Percentiles rank a stretch among this genome's conserved stretches.
phyloP scores from a whole-genome alignment of 2,113 vertebrate species.

The Tor tambroides region DNA sequence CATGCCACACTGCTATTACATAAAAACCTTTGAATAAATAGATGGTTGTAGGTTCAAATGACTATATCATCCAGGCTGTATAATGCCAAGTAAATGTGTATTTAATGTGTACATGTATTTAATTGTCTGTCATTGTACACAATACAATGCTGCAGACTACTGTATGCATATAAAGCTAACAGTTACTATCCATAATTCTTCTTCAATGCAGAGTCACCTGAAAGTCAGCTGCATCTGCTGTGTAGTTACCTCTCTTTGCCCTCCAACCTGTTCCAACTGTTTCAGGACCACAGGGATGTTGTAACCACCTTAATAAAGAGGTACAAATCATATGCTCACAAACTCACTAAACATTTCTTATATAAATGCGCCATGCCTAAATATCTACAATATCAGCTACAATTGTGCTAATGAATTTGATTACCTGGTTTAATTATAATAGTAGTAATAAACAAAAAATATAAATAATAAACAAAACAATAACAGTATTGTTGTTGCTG shows the following conservation, averaged over 20 bases:
- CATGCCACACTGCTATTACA: neutral
- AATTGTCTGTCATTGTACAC: neutral
- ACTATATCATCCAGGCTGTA: neutral
- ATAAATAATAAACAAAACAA: neutral
- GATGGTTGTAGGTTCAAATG: neutral
- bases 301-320: constrained; percentile 85
- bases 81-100: neutral
- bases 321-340: constrained; percentile 65
- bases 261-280: constrained; percentile 92
- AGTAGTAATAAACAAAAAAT: neutral
- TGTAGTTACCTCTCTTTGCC: constrained; percentile 92
- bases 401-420: neutral
- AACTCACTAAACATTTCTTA: neutral
- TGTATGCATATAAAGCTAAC: neutral
- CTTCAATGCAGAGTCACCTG: constrained; percentile 79
- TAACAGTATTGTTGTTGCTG: neutral
- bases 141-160: neutral
- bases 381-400: neutral
- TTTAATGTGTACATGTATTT: too few species aligned
- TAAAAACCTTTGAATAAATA: neutral
- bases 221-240: constrained; percentile 85
- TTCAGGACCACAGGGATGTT: constrained; percentile 86
- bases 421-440: neutral
- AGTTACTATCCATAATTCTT: neutral
- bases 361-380: neutral